These are phyloP conservation scores for Coenonympha arcania DNA, from an alignment of 2,888 invertebrate species.

Conservation along the genomic window DNA sequence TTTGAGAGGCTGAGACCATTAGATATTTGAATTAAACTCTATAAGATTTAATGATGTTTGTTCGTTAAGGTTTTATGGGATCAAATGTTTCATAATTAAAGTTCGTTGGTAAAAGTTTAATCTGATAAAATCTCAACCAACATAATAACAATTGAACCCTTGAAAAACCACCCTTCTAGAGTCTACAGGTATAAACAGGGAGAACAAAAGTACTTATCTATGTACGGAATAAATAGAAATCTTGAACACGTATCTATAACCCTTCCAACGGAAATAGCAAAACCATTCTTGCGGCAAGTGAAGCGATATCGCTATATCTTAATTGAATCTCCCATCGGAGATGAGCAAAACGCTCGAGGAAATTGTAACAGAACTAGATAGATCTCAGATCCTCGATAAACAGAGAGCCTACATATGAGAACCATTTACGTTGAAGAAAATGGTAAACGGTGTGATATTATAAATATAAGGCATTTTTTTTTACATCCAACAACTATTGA, in stretches of 20 bases:
- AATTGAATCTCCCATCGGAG: constrained; percentile 57
- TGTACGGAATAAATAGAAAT: constrained; percentile 8
- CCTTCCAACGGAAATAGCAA: constrained; percentile 37
- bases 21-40: constrained; percentile 20
- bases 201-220: no score
- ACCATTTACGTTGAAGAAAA: no score
- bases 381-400: no score
- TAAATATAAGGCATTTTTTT: no score
- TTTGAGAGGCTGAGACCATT: no score
- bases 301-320: constrained; percentile 49
- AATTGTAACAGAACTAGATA: constrained; percentile 43
- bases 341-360: constrained; percentile 48
- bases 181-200: no score
- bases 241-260: constrained; percentile 7
- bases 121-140: no score
- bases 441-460: no score
- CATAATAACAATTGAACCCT: no score
- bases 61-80: constrained; percentile 4
- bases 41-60: constrained; percentile 7
- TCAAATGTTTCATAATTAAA: neutral
- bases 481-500: no score
- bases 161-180: no score
- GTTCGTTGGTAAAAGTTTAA: neutral
- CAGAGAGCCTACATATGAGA: no score
- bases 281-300: constrained; percentile 34